Conservation (phyloP, 2,888 invertebrate species). For the Catocala fraxini region DNA sequence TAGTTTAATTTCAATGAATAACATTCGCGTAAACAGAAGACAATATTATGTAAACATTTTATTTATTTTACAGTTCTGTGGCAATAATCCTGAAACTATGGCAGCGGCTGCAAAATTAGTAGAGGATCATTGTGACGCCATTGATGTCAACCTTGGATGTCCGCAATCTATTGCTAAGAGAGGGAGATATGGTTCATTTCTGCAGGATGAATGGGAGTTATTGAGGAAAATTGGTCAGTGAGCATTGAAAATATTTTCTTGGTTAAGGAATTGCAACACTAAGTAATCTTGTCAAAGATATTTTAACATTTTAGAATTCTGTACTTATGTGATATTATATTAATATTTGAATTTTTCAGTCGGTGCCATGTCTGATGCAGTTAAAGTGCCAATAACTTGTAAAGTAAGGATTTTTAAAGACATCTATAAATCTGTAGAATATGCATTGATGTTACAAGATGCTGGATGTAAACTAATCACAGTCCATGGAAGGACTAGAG, state of each 20-base stretch:
- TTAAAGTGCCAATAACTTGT: constrained; percentile 97
- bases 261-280: too few species aligned
- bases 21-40: too few species aligned
- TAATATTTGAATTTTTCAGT: constrained; percentile 85
- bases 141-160: constrained; percentile 99
- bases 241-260: not conserved
- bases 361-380: constrained; percentile 89
- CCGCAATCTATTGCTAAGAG: constrained; percentile 99
- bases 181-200: constrained; percentile 98
- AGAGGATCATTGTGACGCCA: constrained; percentile 96
- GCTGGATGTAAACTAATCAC: constrained; percentile 97
- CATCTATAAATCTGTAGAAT: constrained; percentile 94
- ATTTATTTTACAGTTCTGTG: constrained; percentile 93
- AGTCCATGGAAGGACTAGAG: constrained; percentile 98
- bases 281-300: too few species aligned
- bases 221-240: constrained; percentile 91
- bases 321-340: not conserved
- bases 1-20: too few species aligned
- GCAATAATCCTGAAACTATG: constrained; percentile 96
- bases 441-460: constrained; percentile 97
- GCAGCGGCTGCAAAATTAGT: constrained; percentile 95
- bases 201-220: constrained; percentile 98
- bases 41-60: constrained; percentile 1
- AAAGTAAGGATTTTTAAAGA: constrained; percentile 97
- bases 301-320: too few species aligned